Percentiles rank a stretch among this genome's conserved stretches.
phyloP scores from a whole-genome alignment of 2,888 invertebrate genomes.

The Dicycla oo region DNA sequence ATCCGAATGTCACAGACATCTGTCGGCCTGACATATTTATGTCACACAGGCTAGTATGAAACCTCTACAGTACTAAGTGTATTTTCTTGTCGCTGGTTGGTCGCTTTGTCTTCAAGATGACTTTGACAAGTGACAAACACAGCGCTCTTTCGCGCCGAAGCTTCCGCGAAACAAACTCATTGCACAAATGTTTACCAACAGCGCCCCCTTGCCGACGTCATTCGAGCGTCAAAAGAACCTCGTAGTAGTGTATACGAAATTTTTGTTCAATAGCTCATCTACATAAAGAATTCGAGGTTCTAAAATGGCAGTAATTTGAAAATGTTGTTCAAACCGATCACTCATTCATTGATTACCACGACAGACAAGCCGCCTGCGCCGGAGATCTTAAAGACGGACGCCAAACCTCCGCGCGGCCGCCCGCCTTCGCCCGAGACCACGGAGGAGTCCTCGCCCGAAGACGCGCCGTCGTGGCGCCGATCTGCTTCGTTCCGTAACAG shows the following conservation, averaged over 20 bases:
- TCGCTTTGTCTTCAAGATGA: too few species aligned
- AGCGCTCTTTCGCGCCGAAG: too few species aligned
- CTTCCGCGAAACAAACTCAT: too few species aligned
- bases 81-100: too few species aligned
- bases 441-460: constrained; percentile 75
- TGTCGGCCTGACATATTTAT: too few species aligned
- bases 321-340: constrained; percentile 61
- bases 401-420: constrained; percentile 84
- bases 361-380: constrained; percentile 81
- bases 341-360: constrained; percentile 58
- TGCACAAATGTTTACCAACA: background rate
- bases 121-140: too few species aligned
- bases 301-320: background rate
- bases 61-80: too few species aligned
- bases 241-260: background rate
- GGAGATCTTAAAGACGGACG: constrained; percentile 86
- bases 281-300: background rate
- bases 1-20: too few species aligned
- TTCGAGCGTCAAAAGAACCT: background rate
- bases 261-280: constrained; percentile 17
- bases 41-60: too few species aligned
- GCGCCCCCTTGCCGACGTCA: background rate
- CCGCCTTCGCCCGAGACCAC: constrained; percentile 81
- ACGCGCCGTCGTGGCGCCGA: constrained; percentile 86
- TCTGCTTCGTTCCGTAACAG: constrained; percentile 82